These are phyloP conservation scores for Glomeris marginata DNA, from an alignment of 2,888 invertebrate species.

Conservation along the genomic window DNA sequence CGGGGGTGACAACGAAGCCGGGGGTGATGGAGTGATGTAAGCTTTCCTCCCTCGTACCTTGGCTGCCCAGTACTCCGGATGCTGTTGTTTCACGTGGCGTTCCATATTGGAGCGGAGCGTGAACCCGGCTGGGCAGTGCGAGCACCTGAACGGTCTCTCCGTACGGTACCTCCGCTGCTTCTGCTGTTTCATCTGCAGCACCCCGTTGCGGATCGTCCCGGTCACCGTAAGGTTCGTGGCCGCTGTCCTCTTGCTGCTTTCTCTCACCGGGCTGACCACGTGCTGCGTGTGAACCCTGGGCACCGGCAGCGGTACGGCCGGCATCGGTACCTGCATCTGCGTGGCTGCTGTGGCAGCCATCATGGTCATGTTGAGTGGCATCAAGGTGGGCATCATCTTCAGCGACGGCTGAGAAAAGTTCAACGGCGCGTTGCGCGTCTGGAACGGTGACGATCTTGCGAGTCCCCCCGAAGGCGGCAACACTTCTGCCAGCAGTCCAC, in stretches of 20 bases:
- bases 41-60: constrained; percentile 41
- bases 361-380: background rate
- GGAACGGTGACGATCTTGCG: background rate
- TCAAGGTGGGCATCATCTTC: too few relatives aligned
- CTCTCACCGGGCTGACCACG: background rate
- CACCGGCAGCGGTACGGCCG: background rate
- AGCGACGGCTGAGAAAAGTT: background rate
- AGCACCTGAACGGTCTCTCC: constrained; percentile 78
- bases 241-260: background rate
- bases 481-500: background rate
- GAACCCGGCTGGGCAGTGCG: constrained; percentile 77
- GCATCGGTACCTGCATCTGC: background rate
- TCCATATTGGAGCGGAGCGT: constrained; percentile 86
- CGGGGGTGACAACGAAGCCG: constrained; percentile 2
- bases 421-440: background rate
- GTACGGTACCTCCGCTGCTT: constrained; percentile 79
- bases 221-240: background rate
- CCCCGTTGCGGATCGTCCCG: constrained; percentile 61
- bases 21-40: constrained; percentile 18
- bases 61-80: constrained; percentile 77
- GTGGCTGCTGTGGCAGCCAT: background rate
- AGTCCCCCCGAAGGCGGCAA: background rate
- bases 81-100: constrained; percentile 83
- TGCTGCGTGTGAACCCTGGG: constrained; percentile 1
- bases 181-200: constrained; percentile 69